Percentiles rank a stretch among this genome's conserved stretches.
phyloP scores from a whole-genome alignment of 30 jellyfish, hydroid and myxozoan species.

The Pelagia noctiluca region DNA sequence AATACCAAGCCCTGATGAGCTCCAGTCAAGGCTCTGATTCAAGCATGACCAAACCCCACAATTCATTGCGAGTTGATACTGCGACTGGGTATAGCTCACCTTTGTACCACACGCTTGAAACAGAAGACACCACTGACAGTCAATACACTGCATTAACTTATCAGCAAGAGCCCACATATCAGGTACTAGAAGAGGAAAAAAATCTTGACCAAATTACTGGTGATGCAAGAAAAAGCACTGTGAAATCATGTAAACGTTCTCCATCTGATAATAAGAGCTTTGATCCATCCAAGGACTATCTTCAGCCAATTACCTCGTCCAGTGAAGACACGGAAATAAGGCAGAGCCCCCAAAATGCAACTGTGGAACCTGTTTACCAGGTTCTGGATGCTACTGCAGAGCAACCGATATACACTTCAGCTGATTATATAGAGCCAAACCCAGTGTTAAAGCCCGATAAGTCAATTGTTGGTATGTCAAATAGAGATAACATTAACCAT shows the following conservation, averaged over 20 bases:
- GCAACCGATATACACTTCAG: neutral
- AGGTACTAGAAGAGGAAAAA: neutral
- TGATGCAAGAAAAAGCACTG: neutral
- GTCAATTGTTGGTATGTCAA: neutral
- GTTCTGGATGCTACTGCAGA: neutral
- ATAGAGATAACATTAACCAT: neutral
- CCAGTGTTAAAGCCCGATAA: neutral
- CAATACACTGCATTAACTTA: neutral
- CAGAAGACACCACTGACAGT: neutral
- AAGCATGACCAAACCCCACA: neutral
- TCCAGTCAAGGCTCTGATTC: constrained; percentile 6
- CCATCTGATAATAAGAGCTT: neutral
- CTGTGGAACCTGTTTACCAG: constrained; percentile 1
- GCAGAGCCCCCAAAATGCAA: neutral
- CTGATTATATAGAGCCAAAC: neutral
- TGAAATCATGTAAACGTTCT: neutral
- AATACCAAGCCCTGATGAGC: neutral
- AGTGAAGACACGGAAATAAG: neutral
- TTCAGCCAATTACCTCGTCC: neutral
- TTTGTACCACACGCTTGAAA: constrained; percentile 3
- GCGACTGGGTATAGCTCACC: neutral
- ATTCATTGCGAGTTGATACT: neutral
- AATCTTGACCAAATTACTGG: neutral
- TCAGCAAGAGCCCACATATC: neutral
- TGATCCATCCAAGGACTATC: neutral